Base-by-base conservation (phyloP, 1,140 invertebrate genomes). In the Holcopasites calliopsidis region DNA sequence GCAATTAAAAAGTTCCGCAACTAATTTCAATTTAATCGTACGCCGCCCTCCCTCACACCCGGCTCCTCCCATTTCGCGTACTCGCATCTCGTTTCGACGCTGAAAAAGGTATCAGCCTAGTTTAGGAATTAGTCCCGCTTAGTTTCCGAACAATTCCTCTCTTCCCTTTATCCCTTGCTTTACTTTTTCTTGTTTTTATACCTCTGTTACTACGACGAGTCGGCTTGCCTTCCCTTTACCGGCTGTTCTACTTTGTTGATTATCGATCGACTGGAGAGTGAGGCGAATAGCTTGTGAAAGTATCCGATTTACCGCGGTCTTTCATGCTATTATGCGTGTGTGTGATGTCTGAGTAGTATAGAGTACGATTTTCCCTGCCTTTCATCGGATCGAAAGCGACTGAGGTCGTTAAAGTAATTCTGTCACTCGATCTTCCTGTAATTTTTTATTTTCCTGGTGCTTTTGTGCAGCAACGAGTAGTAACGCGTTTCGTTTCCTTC, bases 21-120 rank as follows among this genome's bases (percentile, higher is more conserved):
- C 85, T 90, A 89, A 90, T 90, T 90, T 89, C 85, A 89, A 89
- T 89, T 89, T 89, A 87, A 89, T 88, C 83, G 81, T 82, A 80
- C 62, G 78, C 65, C 64, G 73, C 60, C 80, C 31, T 7, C n/a
- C 26, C n/a, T 18, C 16, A 16, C 47, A n/a, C 28, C 49, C 16
- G 1, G 7, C 38, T 52, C 28, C 40, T 23, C 54, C 40, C 47
- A 10, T 35, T 71, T 13, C 44, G 28, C 42, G 38, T 50, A 38
- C 64, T 50, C 47, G 18, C 3, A 16, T 13, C 52, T 28, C 72
- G 18, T 4, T 23, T 50, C 42, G 6, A 8, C 21, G 50, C 18
- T 66, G 52, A 47, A 57, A 74, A 74, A 47, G 21, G 50, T 54
- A 57, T 47, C 49, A 42, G 60, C 28, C 38, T 26, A 44, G 61